Evolutionary conservation across 2,888 invertebrate genomes (phyloP).

Genomic region (Lucinisca nassula): DNA sequence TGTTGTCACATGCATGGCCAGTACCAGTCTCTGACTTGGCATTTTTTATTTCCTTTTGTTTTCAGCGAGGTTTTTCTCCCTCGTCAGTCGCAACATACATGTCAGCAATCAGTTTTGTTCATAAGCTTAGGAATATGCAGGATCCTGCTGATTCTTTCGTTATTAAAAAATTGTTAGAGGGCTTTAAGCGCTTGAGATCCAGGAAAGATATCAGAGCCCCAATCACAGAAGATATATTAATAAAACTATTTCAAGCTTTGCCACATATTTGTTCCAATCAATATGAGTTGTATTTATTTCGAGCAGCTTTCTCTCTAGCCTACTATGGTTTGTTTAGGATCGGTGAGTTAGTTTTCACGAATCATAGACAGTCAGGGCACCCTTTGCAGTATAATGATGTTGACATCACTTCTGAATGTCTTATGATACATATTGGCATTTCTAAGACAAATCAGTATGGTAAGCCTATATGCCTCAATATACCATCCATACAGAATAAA

Average conservation of each 20-base stretch:
- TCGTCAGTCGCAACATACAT: neutral
- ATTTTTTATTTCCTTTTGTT: neutral
- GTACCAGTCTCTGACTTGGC: neutral
- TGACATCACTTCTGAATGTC: neutral
- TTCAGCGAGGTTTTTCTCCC: too few relatives aligned
- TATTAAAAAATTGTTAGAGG: conserved; percentile 5
- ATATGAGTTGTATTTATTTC: conserved; percentile 3
- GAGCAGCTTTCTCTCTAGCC: conserved; percentile 11
- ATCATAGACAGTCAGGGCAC: neutral
- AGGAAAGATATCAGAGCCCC: conserved; percentile 11
- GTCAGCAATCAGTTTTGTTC: conserved; percentile 20
- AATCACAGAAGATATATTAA: neutral
- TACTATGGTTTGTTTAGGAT: conserved; percentile 26
- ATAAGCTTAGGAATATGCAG: neutral
- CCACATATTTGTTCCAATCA: neutral
- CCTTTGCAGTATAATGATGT: conserved; percentile 2
- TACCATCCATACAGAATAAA: neutral
- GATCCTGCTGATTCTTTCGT: neutral
- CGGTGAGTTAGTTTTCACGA: conserved; percentile 7
- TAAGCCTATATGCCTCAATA: neutral
- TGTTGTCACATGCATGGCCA: neutral
- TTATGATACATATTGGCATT: neutral
- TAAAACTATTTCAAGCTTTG: neutral
- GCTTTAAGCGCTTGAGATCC: neutral
- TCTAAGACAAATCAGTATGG: conserved; percentile 32